Evolutionary conservation across 2,797 vertebrate species (phyloP), one percentile per base, ranked within the genome.

Genomic region (Chaunax sp.): DNA sequence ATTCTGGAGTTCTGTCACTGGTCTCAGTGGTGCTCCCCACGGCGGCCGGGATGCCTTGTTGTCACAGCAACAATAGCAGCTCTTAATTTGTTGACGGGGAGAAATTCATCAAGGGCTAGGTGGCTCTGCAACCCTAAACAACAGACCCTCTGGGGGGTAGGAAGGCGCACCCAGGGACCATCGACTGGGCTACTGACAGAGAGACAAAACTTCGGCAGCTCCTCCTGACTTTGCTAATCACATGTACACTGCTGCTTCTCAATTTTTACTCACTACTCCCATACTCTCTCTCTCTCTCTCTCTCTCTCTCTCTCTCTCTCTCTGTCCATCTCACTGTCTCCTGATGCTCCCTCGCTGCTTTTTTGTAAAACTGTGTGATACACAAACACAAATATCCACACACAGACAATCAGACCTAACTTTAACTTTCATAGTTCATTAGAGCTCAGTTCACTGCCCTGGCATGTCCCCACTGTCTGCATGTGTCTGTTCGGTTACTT

Each of bases 1-100:
- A 96, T 96, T 96, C 95, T 96, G 89, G 90, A 92, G 95, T 96
- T 97, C 88, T 97, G 96, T 96, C 96, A 97, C 94, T 95, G 93
- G 95, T 95, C 95, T 95, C 94, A 93, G 93, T 92, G 95, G 95
- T 94, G 94, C 94, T 95, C 96, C 95, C 96, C 93, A 92, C 92
- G 93, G 96, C 93, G 94, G 95, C 86, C 81, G 51, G 82, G 81
- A 89, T 86, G 86, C 88, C 89, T 91, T 90, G 88, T 91, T 92
- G 90, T 93, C 87, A 89, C 81, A 80, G 90, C 89, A 91, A 94
- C 92, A 94, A 91, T 91, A 90, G 88, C 87, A 72, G 76, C 84
- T 93, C 90, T 93, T 93, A 92, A 94, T 94, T 94, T 94, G 93
- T 93, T 93, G 93, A 94, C 90, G 86, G 89, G 81, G 80, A 84